A percentile compares a stretch with the other conserved stretches of the same genome.
Evolutionary conservation across 2,113 vertebrate species (phyloP).

Genomic region (Campylomormyrus numenius): DNA sequence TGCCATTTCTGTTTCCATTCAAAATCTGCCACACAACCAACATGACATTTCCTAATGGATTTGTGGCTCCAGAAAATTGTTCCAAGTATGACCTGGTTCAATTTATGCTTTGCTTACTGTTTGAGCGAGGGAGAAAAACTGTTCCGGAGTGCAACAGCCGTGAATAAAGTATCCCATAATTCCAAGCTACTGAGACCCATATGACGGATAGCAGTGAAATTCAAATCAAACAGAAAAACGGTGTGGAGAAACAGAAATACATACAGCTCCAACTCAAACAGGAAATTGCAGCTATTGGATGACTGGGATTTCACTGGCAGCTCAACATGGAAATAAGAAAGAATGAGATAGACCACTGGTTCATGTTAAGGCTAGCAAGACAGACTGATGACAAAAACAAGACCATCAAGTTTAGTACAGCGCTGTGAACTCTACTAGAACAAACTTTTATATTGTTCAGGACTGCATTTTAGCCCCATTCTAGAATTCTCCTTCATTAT

Average conservation of each 20-base stretch:
- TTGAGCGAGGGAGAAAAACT: background rate
- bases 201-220: background rate
- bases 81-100: background rate
- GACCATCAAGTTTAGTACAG: background rate
- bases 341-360: background rate
- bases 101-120: background rate
- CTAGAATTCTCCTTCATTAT: background rate
- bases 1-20: background rate
- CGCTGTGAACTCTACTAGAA: background rate
- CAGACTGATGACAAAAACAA: background rate
- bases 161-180: background rate
- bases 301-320: background rate
- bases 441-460: background rate
- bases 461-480: background rate
- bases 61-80: constrained; percentile 3
- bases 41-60: background rate
- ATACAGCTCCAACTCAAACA: background rate
- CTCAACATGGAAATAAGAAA: background rate
- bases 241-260: background rate
- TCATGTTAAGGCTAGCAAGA: background rate
- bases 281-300: background rate
- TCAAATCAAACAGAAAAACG: background rate
- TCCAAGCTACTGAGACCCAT: background rate
- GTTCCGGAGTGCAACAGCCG: background rate
- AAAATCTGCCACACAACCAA: background rate